Base-by-base conservation (phyloP, 2,113 vertebrate genomes). In the Xiphorhynchus elegans region DNA sequence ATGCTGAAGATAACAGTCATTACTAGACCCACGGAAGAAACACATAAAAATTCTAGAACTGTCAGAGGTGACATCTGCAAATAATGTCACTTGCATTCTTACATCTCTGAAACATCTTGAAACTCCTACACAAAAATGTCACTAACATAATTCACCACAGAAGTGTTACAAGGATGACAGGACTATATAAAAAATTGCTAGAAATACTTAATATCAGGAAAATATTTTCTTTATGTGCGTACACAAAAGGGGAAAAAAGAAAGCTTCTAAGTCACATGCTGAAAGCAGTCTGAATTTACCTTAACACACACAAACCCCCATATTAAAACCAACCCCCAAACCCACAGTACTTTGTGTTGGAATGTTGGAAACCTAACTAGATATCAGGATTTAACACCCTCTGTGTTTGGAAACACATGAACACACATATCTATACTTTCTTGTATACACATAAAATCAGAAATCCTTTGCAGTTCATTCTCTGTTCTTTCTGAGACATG, bases 21-120 rank as follows among this genome's bases (percentile, higher is more conserved):
- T 87, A 87, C 80, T 49, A 56, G 21, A 89, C 17, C 21, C 58
- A 84, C 40, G n/a, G 72, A 89, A 96, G 87, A 94, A 95, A 91
- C 17, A 60, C 26, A 68, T 60, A 76, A 76, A 89, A 66, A 76
- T 79, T 70, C 79, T 87, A 67, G 86, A 93, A 88, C 37, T 59
- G 26, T 42, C 75, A 96, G 72, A 88, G 55, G 29, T 90, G 75
- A 77, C 56, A 91, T 80, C 75, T 83, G 59, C 47, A 90, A 88
- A 95, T 91, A 77, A 83, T 42, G n/a, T 70, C 75, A 74, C 63
- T 74, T 88, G 59, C 79, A 77, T 83, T 76, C 72, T 85, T 86
- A 70, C 47, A 59, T 85, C 63, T 93, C 82, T 80, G 82, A 94
- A 93, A 93, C 0, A 2, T 88, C 93, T 87, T 87, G 82, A 95